phyloP scores from a whole-genome alignment of 2,113 vertebrate species.

The Cynoglossus semilaevis region DNA sequence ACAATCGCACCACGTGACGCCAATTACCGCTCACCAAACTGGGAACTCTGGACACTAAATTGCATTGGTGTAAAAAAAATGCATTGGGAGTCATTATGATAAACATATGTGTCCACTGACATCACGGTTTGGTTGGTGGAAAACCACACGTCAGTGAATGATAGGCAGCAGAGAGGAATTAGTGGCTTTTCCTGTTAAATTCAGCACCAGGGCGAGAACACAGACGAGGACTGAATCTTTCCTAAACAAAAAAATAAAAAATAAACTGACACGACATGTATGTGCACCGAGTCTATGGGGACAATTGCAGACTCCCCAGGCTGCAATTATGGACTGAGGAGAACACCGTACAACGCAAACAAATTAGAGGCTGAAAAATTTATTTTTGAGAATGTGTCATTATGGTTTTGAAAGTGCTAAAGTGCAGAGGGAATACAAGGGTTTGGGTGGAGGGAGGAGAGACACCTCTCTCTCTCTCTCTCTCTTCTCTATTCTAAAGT shows the following conservation, averaged over 20 bases:
- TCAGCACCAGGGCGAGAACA: too few species aligned
- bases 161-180: neutral
- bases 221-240: neutral
- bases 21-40: neutral
- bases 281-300: neutral
- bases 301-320: slow-evolving; percentile 11
- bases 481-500: neutral
- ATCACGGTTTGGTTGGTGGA: neutral
- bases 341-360: slow-evolving; percentile 17
- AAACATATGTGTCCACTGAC: slow-evolving; percentile 14
- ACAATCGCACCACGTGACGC: neutral
- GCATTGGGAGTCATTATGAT: slow-evolving; percentile 18
- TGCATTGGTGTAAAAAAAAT: neutral
- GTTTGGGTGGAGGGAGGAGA: slow-evolving; percentile 28
- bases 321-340: slow-evolving; percentile 7
- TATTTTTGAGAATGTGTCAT: slow-evolving; percentile 43
- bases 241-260: neutral
- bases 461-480: neutral
- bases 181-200: neutral
- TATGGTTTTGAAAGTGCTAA: slow-evolving; percentile 45
- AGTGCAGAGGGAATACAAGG: slow-evolving; percentile 16
- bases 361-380: slow-evolving; percentile 35
- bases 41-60: neutral
- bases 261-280: neutral
- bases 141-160: slow-evolving; percentile 1